These are phyloP conservation scores for Patella depressa DNA, from an alignment of 2,888 invertebrate genomes.

Conservation along the genomic window DNA sequence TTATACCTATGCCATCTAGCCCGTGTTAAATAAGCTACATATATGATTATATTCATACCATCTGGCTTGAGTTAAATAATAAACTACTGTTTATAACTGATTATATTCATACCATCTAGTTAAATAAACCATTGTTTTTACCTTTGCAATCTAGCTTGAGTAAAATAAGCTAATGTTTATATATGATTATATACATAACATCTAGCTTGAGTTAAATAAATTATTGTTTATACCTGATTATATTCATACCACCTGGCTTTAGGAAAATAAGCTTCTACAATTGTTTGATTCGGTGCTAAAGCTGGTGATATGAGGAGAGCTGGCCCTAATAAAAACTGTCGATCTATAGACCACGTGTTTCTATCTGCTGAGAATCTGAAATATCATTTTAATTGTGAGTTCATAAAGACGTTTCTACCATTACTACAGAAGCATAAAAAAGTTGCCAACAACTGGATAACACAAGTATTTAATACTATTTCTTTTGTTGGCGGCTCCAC, in stretches of 20 bases:
- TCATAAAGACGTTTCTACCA: not conserved
- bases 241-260: conserved; percentile 66
- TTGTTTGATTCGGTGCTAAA: conserved; percentile 43
- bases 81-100: conserved; percentile 43
- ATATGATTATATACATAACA: not conserved
- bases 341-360: conserved; percentile 43
- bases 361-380: conserved; percentile 47
- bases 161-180: not conserved
- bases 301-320: conserved; percentile 64
- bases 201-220: not conserved
- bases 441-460: not conserved
- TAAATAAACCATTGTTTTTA: too few relatives aligned
- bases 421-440: not conserved
- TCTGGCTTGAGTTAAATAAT: not conserved
- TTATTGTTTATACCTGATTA: conserved; percentile 46
- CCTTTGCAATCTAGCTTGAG: too few relatives aligned
- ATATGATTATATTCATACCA: not conserved
- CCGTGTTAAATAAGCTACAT: not conserved
- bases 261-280: conserved; percentile 68
- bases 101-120: conserved; percentile 21
- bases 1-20: too few relatives aligned
- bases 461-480: too few relatives aligned
- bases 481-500: too few relatives aligned
- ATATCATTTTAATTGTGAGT: not conserved
- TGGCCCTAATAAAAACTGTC: conserved; percentile 66